Evolutionary conservation across 2,888 invertebrate genomes (phyloP), one percentile per base, ranked within the genome.

Genomic region (Rutpela maculata): DNA sequence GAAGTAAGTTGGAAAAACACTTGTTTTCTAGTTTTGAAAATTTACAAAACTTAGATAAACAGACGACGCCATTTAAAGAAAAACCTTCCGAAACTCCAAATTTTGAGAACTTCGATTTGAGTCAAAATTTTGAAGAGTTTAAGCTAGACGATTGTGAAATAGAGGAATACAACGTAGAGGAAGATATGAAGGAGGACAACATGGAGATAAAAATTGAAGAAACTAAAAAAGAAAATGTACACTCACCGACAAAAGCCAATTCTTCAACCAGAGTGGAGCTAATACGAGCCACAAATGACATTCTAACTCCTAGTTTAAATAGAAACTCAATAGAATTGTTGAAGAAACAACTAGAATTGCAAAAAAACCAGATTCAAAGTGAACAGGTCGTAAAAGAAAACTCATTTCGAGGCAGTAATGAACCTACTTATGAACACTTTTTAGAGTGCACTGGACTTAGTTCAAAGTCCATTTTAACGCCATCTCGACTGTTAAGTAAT

Each of bases 121-220:
- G 94, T 79, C 94, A 95, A 87, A 95, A 95, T 89, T 95, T 95
- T 86, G 95, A 95, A 86, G 95, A 95, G 87, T 95, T 95, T 88
- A 95, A 94, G 86, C 91, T 95, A 84, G 95, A 95, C 86, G 95
- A 95, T 74, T 93, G 93, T 88, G 94, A 95, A 88, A 92, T 92
- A 60, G 89, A 90, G 74, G 89, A 90, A 78, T 89, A 87, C 75
- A 84, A 84, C 26, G 87, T 88, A 7, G 87, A 86, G 68, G 84
- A 84, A 22, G 84, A 82, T 43, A 43, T 84, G 15, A 77, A 79
- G 65, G 78, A 82, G 18, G 81, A 79, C 6, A 67, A 78, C 55
- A 56, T 77, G 10, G 81, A 82, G 38, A 57, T 57, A 19, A 74
- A 71, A 3, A 62, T 38, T 5, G 78, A 74, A 5, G 38, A 76